Conservation (phyloP, 2,888 invertebrate species). For the Megamerina dolium region DNA sequence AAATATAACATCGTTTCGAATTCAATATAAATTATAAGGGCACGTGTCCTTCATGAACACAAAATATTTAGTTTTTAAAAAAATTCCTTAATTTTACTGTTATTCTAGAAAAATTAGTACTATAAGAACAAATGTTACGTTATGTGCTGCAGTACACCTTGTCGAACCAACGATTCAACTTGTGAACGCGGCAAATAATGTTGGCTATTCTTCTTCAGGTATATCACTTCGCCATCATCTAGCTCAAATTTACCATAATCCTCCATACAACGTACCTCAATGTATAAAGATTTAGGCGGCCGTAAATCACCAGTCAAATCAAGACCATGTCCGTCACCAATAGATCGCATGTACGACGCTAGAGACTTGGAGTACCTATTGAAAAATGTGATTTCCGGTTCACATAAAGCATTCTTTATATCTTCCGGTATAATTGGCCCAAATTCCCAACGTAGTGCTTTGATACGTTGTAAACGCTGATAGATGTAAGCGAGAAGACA, state of each 20-base stretch:
- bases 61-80: too few relatives aligned
- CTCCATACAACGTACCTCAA: slow-evolving; percentile 83
- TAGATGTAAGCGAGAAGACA: slow-evolving; percentile 81
- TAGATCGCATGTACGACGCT: slow-evolving; percentile 82
- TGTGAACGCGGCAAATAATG: slow-evolving; percentile 83
- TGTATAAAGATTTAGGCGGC: slow-evolving; percentile 87
- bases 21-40: too few relatives aligned
- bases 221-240: slow-evolving; percentile 85
- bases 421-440: slow-evolving; percentile 86
- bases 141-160: slow-evolving; percentile 80
- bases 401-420: slow-evolving; percentile 70
- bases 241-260: slow-evolving; percentile 94
- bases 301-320: slow-evolving; percentile 82
- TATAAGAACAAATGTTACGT: slow-evolving; percentile 28
- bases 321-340: slow-evolving; percentile 74
- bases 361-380: slow-evolving; percentile 79
- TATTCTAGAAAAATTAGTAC: not conserved
- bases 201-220: slow-evolving; percentile 83
- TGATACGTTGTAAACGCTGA: slow-evolving; percentile 72
- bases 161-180: slow-evolving; percentile 84
- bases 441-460: slow-evolving; percentile 91
- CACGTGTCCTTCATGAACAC: too few relatives aligned
- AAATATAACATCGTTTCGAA: too few relatives aligned
- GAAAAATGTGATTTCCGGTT: slow-evolving; percentile 83
- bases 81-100: not conserved